Evolutionary conservation across 2,797 vertebrate species (phyloP).

Genomic region (Crypturellus tataupa): DNA sequence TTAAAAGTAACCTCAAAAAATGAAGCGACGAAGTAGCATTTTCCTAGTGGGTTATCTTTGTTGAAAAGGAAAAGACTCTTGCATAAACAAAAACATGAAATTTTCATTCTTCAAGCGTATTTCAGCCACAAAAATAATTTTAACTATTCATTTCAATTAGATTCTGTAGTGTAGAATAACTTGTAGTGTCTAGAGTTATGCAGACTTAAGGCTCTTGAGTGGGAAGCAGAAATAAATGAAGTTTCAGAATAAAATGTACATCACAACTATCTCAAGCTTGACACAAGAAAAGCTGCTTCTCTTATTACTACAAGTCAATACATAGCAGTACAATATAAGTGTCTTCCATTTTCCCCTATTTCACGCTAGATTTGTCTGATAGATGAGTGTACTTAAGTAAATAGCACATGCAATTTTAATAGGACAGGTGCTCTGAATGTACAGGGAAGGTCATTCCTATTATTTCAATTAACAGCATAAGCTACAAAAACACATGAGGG

Average conservation of each 20-base stretch:
- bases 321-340: constrained; percentile 64
- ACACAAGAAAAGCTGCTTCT: constrained; percentile 68
- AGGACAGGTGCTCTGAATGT: constrained; percentile 81
- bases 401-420: constrained; percentile 80
- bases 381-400: constrained; percentile 82
- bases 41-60: background rate
- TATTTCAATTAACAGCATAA: constrained; percentile 85
- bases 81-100: background rate
- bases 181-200: constrained; percentile 25
- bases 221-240: constrained; percentile 64
- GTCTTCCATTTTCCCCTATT: constrained; percentile 79
- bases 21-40: background rate
- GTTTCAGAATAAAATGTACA: constrained; percentile 67
- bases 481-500: constrained; percentile 81
- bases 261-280: constrained; percentile 58
- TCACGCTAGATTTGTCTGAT: constrained; percentile 82
- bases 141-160: background rate
- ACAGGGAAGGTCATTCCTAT: constrained; percentile 82
- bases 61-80: background rate
- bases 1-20: background rate
- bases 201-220: constrained; percentile 24
- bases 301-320: constrained; percentile 67
- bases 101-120: background rate
- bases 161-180: background rate
- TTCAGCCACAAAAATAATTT: background rate